phyloP scores from a whole-genome alignment of 2,797 vertebrate species.

The Micromesistius poutassou region DNA sequence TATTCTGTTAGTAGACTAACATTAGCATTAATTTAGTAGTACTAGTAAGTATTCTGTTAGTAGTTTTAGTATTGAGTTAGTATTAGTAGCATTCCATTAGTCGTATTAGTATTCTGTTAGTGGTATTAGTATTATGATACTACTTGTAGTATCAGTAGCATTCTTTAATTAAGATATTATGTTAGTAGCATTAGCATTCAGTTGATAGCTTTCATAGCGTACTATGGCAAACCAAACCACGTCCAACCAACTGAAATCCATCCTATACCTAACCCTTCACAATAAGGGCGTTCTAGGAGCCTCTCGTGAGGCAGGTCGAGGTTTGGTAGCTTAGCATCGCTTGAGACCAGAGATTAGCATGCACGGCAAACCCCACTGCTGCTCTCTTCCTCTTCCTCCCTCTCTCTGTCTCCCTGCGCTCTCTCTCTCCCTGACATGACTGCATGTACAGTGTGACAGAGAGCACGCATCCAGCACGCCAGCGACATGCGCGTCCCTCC shows the following conservation, averaged over 20 bases:
- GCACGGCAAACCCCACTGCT: constrained; percentile 49
- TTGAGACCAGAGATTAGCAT: constrained; percentile 49
- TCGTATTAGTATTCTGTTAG: background rate
- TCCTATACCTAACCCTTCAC: background rate
- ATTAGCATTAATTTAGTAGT: background rate
- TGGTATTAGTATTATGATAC: background rate
- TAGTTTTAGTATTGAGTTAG: background rate
- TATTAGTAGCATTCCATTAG: background rate
- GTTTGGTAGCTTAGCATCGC: background rate
- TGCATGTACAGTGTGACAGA: constrained; percentile 58
- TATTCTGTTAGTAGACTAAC: background rate
- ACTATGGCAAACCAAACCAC: background rate
- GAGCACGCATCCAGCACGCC: constrained; percentile 34
- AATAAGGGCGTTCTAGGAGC: background rate
- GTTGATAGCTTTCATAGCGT: background rate
- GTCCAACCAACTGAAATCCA: background rate
- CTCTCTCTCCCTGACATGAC: constrained; percentile 43
- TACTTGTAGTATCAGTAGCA: background rate
- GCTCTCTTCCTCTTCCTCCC: constrained; percentile 16
- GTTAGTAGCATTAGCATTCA: background rate
- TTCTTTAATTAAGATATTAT: background rate
- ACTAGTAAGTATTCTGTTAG: background rate
- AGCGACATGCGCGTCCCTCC: constrained; percentile 25
- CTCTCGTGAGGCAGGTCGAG: background rate
- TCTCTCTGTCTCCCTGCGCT: constrained; percentile 26